Evolutionary conservation across 2,888 invertebrate species (phyloP).

Genomic region (Sclerodermus sp.): DNA sequence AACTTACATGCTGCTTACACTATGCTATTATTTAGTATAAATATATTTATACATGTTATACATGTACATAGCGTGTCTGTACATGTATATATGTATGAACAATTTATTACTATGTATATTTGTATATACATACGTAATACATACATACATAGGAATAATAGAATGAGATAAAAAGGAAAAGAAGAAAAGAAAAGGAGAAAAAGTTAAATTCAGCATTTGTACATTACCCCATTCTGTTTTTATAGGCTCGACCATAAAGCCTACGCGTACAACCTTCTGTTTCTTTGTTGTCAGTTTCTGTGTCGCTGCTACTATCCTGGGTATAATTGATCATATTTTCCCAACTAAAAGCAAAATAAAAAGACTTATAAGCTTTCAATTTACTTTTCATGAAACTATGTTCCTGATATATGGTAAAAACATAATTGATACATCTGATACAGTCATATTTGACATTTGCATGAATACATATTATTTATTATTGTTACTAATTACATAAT

Average conservation of each 20-base stretch:
- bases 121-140: not conserved
- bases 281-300: constrained; percentile 75
- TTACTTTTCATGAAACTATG: not conserved
- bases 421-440: no score
- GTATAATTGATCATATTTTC: constrained; percentile 55
- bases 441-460: not conserved
- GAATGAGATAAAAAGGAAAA: not conserved
- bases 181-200: not conserved
- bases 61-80: no score
- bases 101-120: not conserved
- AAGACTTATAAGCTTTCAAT: not conserved
- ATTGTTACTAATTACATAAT: not conserved
- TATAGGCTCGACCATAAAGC: constrained; percentile 65
- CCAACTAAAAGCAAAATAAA: constrained; percentile 38
- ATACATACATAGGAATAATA: not conserved
- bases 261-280: constrained; percentile 64
- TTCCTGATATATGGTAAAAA: not conserved
- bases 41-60: not conserved
- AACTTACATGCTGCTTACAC: constrained; percentile 25
- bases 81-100: no score
- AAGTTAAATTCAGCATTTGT: not conserved
- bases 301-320: constrained; percentile 80
- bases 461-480: not conserved
- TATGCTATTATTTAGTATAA: no score
- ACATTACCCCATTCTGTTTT: constrained; percentile 70